Evolutionary conservation across 2,113 vertebrate species (phyloP).

Genomic region (Cyrtonyx montezumae): DNA sequence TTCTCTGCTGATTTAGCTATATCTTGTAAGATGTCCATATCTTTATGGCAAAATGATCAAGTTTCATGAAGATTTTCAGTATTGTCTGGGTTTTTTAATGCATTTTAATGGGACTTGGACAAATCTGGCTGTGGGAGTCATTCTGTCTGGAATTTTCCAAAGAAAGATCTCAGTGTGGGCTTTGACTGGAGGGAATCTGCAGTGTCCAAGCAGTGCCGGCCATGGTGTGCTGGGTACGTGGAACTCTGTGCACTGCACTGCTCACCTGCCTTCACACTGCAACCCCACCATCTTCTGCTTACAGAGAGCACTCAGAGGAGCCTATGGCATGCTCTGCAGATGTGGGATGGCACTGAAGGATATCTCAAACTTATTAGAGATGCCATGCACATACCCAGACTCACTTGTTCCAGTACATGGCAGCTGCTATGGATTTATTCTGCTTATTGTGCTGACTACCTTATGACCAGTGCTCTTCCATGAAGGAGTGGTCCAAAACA

Average conservation of each 20-base stretch:
- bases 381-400: too few relatives aligned
- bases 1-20: conserved; percentile 60
- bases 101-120: neutral
- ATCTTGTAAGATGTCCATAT: neutral
- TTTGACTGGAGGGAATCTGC: neutral
- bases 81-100: neutral
- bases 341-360: neutral
- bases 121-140: neutral
- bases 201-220: neutral
- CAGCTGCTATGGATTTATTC: neutral
- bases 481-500: neutral
- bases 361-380: neutral
- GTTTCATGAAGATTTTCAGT: neutral
- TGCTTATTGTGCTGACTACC: neutral
- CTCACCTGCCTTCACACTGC: neutral
- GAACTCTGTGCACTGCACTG: neutral
- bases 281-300: neutral
- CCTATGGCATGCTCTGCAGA: neutral
- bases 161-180: neutral
- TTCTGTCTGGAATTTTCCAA: neutral
- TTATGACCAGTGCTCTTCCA: neutral
- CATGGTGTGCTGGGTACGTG: neutral
- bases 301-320: rapidly evolving
- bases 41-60: conserved; percentile 23
- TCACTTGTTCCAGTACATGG: neutral